phyloP scores from a whole-genome alignment of 2,797 vertebrate genomes.

The Lagothrix lagotricha region DNA sequence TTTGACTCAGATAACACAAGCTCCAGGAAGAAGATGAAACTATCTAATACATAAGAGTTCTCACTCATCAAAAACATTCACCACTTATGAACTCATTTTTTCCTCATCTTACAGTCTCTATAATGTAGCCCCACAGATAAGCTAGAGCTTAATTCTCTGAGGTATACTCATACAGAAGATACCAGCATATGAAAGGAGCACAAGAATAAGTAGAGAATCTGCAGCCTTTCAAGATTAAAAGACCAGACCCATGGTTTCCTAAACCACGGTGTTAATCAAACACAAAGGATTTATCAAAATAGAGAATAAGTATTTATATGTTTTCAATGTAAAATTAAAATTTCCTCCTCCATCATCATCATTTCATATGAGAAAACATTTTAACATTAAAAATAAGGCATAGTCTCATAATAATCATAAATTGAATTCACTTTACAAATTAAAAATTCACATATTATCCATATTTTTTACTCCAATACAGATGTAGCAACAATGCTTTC shows the following conservation, averaged over 20 bases:
- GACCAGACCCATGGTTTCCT: background rate
- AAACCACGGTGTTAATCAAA: background rate
- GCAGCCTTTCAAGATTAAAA: background rate
- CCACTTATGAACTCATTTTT: background rate
- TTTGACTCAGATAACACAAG: background rate
- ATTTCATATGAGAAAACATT: background rate
- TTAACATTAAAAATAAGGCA: conserved; percentile 3
- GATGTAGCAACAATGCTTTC: background rate
- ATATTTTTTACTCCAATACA: conserved; percentile 13
- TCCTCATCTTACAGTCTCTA: background rate
- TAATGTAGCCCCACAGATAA: background rate
- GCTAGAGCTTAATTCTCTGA: background rate
- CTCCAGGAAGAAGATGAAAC: background rate
- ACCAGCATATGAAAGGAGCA: background rate
- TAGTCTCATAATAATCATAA: background rate
- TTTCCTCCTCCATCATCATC: background rate
- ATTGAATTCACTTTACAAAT: background rate
- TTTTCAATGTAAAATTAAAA: conserved; percentile 27
- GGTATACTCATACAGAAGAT: background rate
- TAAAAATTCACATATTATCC: background rate
- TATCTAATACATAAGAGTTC: background rate
- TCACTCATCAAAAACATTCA: background rate
- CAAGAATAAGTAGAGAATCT: background rate
- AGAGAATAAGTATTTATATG: background rate
- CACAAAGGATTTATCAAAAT: background rate